phyloP scores from a whole-genome alignment of 1,140 invertebrate genomes.

The Chironomus striatipennis region DNA sequence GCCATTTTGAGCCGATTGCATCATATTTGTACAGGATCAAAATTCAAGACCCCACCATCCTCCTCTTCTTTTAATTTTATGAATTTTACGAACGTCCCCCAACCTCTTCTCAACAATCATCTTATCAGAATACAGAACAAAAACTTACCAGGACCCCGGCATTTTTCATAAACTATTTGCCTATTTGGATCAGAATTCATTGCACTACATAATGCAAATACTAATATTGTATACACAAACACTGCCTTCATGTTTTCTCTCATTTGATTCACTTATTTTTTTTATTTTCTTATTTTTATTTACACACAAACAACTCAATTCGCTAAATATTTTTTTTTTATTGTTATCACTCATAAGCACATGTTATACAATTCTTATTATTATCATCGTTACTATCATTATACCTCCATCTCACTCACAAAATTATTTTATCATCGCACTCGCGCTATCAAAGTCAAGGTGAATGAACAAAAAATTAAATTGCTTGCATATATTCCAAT shows the following conservation, averaged over 20 bases:
- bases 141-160: neutral
- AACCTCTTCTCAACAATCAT: neutral
- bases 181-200: slow-evolving; percentile 14
- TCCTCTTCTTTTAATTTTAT: neutral
- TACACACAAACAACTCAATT: neutral
- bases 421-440: neutral
- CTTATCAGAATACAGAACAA: too few relatives aligned
- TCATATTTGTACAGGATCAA: too few relatives aligned
- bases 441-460: slow-evolving; percentile 18
- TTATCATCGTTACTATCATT: neutral
- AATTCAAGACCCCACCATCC: too few relatives aligned
- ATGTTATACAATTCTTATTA: neutral
- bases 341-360: neutral
- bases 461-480: slow-evolving; percentile 23
- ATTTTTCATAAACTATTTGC: slow-evolving; percentile 5
- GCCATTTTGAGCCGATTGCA: too few relatives aligned
- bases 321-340: neutral
- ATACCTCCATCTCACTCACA: too few relatives aligned
- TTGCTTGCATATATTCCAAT: slow-evolving; percentile 22
- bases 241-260: neutral
- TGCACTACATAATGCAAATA: neutral
- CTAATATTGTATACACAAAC: neutral
- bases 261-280: neutral
- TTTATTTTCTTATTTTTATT: neutral
- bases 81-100: too few relatives aligned